A percentile compares a stretch with the other conserved stretches of the same genome.
Evolutionary conservation across 35 echinoderm and acorn worm species (phyloP).

Genomic region (Acanthaster planci): DNA sequence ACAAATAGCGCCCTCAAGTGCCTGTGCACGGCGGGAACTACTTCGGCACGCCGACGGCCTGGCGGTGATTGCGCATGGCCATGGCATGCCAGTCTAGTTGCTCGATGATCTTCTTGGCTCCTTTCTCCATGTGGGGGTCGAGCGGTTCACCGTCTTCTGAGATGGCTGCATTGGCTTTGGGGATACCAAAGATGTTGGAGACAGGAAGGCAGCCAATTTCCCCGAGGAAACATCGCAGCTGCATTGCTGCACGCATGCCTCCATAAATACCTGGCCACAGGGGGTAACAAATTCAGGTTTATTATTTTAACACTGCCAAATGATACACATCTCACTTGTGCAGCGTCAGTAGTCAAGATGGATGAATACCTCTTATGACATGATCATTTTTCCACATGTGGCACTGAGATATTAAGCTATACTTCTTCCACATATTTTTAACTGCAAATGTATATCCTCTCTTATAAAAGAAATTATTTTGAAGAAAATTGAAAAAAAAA

Average conservation of each 20-base stretch:
- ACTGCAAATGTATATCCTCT: too few relatives aligned
- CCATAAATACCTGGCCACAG: slow-evolving; percentile 72
- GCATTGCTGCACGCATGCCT: slow-evolving; percentile 92
- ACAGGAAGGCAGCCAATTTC: slow-evolving; percentile 91
- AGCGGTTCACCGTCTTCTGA: slow-evolving; percentile 47
- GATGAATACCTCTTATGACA: too few relatives aligned
- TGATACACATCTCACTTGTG: too few relatives aligned
- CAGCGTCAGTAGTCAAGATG: too few relatives aligned
- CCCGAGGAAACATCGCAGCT: slow-evolving; percentile 79
- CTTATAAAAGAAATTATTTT: too few relatives aligned
- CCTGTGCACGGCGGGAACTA: neutral
- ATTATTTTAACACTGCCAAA: too few relatives aligned
- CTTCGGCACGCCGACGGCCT: slow-evolving; percentile 50
- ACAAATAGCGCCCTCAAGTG: too few relatives aligned
- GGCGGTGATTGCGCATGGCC: slow-evolving; percentile 86
- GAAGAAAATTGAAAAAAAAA: too few relatives aligned
- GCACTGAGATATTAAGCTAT: too few relatives aligned
- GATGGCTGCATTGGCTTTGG: slow-evolving; percentile 43
- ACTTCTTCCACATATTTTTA: too few relatives aligned
- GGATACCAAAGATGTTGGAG: slow-evolving; percentile 97
- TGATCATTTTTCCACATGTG: too few relatives aligned
- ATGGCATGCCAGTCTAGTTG: slow-evolving; percentile 92
- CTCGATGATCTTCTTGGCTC: slow-evolving; percentile 58
- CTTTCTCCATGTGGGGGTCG: slow-evolving; percentile 83
- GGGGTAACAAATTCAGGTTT: too few relatives aligned